Evolutionary conservation across 2,888 invertebrate species (phyloP).

Genomic region (Alitta virens): DNA sequence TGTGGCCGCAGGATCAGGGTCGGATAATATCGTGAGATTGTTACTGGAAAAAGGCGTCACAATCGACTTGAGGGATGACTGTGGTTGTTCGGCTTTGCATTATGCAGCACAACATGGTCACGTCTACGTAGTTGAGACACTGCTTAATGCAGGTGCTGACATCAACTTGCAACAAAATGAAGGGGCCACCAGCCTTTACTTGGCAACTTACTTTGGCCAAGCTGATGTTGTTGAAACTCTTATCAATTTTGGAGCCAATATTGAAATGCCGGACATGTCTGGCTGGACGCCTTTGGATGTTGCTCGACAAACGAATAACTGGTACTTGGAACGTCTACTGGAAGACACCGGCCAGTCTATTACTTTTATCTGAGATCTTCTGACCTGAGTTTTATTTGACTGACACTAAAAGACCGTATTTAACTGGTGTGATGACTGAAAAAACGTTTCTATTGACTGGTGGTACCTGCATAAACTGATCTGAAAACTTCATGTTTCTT

Average conservation of each 20-base stretch:
- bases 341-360: constrained; percentile 5
- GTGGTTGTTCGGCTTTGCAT: constrained; percentile 51
- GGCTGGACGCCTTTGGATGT: constrained; percentile 14
- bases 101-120: constrained; percentile 49
- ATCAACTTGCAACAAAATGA: constrained; percentile 74
- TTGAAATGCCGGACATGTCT: constrained; percentile 1
- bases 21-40: not conserved
- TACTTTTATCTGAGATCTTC: constrained; percentile 5
- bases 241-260: constrained; percentile 12
- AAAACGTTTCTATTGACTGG: too few species aligned
- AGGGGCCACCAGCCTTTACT: constrained; percentile 18
- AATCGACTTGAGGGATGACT: constrained; percentile 44
- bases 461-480: too few species aligned
- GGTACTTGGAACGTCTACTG: constrained; percentile 13
- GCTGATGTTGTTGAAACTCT: constrained; percentile 13
- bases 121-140: constrained; percentile 34
- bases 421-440: too few species aligned
- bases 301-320: constrained; percentile 15
- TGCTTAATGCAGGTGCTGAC: constrained; percentile 83
- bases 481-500: too few species aligned
- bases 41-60: constrained; percentile 32
- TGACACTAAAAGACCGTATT: too few species aligned
- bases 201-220: constrained; percentile 21
- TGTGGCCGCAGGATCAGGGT: constrained; percentile 18
- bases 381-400: too few species aligned